phyloP scores from a whole-genome alignment of 2,113 vertebrate genomes.

The Neomonachus schauinslandi region DNA sequence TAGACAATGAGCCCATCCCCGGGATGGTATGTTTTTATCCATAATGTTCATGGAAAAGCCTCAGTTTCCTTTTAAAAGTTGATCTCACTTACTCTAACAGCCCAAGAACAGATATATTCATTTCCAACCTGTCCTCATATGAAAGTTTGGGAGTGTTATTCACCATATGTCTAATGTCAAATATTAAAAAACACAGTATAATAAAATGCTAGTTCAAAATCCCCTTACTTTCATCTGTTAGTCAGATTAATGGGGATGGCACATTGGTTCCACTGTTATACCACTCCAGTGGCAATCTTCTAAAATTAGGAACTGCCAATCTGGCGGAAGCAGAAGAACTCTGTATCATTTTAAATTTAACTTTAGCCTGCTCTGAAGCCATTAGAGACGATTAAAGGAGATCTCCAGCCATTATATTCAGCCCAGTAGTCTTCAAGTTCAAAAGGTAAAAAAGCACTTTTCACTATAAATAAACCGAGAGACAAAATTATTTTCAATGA shows the following conservation, averaged over 20 bases:
- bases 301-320: constrained; percentile 66
- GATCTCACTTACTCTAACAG: constrained; percentile 47
- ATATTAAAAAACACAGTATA: constrained; percentile 43
- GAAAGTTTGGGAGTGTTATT: neutral
- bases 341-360: constrained; percentile 67
- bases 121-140: neutral
- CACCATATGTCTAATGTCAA: constrained; percentile 44
- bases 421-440: constrained; percentile 70
- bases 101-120: neutral
- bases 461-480: constrained; percentile 73
- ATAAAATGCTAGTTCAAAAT: constrained; percentile 56
- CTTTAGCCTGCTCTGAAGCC: constrained; percentile 50
- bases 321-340: constrained; percentile 48
- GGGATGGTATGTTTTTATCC: constrained; percentile 38
- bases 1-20: constrained; percentile 38
- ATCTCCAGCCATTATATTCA: constrained; percentile 45
- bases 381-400: constrained; percentile 65
- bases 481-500: constrained; percentile 78
- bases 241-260: constrained; percentile 53
- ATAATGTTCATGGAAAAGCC: neutral
- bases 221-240: constrained; percentile 59
- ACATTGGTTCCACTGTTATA: neutral
- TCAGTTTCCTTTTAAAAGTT: constrained; percentile 28
- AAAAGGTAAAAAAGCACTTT: constrained; percentile 78
- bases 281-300: constrained; percentile 43